Evolutionary conservation across 2,888 invertebrate genomes (phyloP).

Genomic region (Lucinisca nassula): DNA sequence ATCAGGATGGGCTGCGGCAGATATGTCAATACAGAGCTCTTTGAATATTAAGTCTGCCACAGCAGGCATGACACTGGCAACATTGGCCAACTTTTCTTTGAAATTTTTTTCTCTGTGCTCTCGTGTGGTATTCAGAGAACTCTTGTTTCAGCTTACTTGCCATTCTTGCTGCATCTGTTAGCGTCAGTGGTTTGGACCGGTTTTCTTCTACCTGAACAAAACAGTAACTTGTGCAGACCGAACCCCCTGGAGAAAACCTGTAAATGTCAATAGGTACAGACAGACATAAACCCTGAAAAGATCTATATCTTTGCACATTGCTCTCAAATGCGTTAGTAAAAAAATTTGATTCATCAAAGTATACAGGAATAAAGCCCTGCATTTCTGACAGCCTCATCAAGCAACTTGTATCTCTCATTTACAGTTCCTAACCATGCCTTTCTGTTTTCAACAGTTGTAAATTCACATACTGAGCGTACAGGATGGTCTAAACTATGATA

Average conservation of each 20-base stretch:
- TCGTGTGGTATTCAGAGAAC: constrained; percentile 52
- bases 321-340: constrained; percentile 21
- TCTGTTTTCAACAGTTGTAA: neutral
- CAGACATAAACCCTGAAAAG: constrained; percentile 35
- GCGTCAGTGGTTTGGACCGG: neutral
- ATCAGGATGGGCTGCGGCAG: constrained; percentile 29
- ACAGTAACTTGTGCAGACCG: constrained; percentile 13
- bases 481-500: constrained; percentile 28
- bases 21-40: neutral
- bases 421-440: too few relatives aligned
- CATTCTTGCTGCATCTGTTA: neutral
- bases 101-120: constrained; percentile 32
- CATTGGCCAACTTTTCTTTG: constrained; percentile 21
- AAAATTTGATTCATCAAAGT: constrained; percentile 51
- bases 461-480: neutral
- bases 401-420: too few relatives aligned
- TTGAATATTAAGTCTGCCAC: constrained; percentile 20
- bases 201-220: constrained; percentile 19
- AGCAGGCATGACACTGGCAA: constrained; percentile 31
- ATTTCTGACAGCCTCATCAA: neutral
- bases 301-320: constrained; percentile 42
- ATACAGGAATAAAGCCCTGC: constrained; percentile 12
- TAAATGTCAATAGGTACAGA: constrained; percentile 39
- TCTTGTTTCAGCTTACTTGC: neutral
- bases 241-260: constrained; percentile 53